Percentiles rank a stretch among this genome's conserved stretches.
Evolutionary conservation across 1,140 invertebrate genomes (phyloP).

Genomic region (Scaptomyza montana): DNA sequence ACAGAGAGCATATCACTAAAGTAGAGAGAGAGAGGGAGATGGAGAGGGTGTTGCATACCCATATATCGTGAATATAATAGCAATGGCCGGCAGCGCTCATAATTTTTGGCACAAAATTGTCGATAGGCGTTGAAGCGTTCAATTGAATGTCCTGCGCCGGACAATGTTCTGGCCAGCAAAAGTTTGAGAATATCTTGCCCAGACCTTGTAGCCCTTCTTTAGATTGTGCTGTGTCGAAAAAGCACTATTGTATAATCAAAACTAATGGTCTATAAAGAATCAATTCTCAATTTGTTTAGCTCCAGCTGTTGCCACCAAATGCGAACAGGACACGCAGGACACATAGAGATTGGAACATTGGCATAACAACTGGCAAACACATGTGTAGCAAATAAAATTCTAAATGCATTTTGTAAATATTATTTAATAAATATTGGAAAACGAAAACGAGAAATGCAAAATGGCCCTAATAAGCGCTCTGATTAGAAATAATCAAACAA

Average conservation of each 20-base stretch:
- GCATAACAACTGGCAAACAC: constrained; percentile 49
- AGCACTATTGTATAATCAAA: constrained; percentile 81
- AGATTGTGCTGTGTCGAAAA: constrained; percentile 14
- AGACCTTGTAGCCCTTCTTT: constrained; percentile 17
- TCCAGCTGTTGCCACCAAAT: constrained; percentile 59
- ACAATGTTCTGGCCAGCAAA: background rate
- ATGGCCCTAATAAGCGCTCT: background rate
- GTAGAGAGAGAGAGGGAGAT: background rate
- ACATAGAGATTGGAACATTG: constrained; percentile 25
- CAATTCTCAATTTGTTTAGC: constrained; percentile 83
- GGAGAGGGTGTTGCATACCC: constrained; percentile 21
- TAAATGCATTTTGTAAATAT: constrained; percentile 68
- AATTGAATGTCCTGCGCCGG: constrained; percentile 70
- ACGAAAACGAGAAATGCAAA: constrained; percentile 3
- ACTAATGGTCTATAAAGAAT: constrained; percentile 84
- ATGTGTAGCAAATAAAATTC: constrained; percentile 75
- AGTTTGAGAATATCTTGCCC: constrained; percentile 23
- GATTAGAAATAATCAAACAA: constrained; percentile 39
- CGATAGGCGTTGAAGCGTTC: constrained; percentile 82
- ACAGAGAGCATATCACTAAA: constrained; percentile 17
- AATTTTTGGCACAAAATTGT: constrained; percentile 80
- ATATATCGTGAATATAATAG: constrained; percentile 79
- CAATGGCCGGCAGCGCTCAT: constrained; percentile 68
- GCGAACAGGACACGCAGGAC: constrained; percentile 46
- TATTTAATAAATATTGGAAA: constrained; percentile 27